Evolutionary conservation across 2,797 vertebrate genomes (phyloP).

Genomic region (Gymnothorax javanicus): DNA sequence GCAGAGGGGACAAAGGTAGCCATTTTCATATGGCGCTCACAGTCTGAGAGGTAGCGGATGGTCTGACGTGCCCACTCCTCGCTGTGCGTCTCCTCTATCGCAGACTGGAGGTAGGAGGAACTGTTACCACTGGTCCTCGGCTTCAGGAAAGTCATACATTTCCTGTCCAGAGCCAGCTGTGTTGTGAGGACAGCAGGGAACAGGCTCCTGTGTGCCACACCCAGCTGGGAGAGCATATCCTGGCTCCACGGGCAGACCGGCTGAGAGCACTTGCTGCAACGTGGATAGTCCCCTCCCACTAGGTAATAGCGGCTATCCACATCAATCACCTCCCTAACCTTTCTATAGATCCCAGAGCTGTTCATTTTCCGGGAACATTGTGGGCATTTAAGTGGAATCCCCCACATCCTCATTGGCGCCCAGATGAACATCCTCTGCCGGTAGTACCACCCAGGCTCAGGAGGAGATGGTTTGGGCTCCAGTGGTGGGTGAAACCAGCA

Average conservation of each 20-base stretch:
- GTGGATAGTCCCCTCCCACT: constrained; percentile 34
- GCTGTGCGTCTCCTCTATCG: constrained; percentile 34
- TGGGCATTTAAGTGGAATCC: constrained; percentile 22
- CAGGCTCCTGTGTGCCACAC: not conserved
- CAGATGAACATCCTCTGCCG: constrained; percentile 32
- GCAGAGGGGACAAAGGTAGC: not conserved
- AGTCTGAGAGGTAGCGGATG: constrained; percentile 24
- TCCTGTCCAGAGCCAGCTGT: constrained; percentile 29
- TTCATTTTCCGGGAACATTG: constrained; percentile 34
- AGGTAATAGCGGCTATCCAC: constrained; percentile 30
- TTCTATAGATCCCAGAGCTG: constrained; percentile 37
- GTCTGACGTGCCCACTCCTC: constrained; percentile 40
- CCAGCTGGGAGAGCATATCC: not conserved
- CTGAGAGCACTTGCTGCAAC: constrained; percentile 31
- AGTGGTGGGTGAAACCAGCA: constrained; percentile 23
- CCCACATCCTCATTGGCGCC: constrained; percentile 37
- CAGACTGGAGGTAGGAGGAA: constrained; percentile 32
- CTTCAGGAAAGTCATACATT: constrained; percentile 31
- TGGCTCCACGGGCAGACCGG: constrained; percentile 34
- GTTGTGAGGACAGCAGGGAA: constrained; percentile 28
- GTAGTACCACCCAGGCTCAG: constrained; percentile 25
- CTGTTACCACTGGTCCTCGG: constrained; percentile 32
- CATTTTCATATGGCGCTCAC: constrained; percentile 23
- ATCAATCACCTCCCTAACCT: constrained; percentile 35
- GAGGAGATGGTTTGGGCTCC: constrained; percentile 28